These are phyloP conservation scores for Protobothrops mucrosquamatus DNA, from an alignment of 2,113 vertebrate genomes.

Conservation along the genomic window DNA sequence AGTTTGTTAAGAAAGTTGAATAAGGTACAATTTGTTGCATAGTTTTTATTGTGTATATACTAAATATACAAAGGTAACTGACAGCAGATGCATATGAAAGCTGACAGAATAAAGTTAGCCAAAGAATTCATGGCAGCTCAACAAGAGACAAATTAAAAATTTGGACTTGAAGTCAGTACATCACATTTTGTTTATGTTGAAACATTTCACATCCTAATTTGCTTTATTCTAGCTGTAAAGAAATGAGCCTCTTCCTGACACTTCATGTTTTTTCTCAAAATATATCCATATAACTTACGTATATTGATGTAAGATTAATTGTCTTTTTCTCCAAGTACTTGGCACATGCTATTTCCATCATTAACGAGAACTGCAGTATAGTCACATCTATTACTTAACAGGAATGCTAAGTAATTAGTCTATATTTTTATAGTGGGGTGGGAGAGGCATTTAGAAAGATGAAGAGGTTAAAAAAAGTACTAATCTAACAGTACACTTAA, in stretches of 20 bases:
- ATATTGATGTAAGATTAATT: constrained; percentile 4
- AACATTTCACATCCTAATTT: neutral
- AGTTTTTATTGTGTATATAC: neutral
- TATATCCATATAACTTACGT: neutral
- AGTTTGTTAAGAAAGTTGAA: neutral
- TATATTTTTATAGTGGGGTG: constrained; percentile 5
- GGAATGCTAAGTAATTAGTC: constrained; percentile 34
- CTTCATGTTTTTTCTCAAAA: constrained; percentile 10
- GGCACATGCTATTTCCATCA: neutral
- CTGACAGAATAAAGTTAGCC: neutral
- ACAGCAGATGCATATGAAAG: neutral
- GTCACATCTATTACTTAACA: constrained; percentile 29
- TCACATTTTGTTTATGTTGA: neutral
- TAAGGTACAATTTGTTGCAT: neutral
- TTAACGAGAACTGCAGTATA: constrained; percentile 10
- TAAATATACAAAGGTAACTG: neutral
- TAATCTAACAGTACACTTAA: constrained; percentile 1
- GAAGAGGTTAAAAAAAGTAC: neutral
- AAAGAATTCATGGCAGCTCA: neutral
- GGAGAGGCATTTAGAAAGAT: constrained; percentile 35
- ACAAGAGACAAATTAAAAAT: neutral
- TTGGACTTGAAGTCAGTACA: neutral
- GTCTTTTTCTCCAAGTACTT: neutral
- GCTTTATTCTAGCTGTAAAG: neutral
- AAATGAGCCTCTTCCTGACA: neutral